Base-by-base conservation (phyloP, 1,140 invertebrate species). In the Drosophila varians region DNA sequence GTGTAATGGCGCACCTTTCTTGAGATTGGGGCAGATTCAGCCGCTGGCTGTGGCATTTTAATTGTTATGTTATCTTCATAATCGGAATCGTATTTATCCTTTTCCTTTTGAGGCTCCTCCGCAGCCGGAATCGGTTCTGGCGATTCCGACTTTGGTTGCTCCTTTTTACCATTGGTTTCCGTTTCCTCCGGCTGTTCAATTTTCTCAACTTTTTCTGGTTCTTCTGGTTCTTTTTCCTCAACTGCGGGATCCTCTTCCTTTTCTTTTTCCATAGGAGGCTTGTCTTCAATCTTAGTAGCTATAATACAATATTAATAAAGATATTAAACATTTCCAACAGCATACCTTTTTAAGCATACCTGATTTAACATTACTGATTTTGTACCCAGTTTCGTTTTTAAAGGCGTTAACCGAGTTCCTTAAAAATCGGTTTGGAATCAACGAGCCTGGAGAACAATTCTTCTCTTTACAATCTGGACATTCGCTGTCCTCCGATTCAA, bases 391-490 rank as follows among this genome's bases (percentile, higher is more conserved):
- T 80, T 97, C 96, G 91, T 98, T 98, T 65, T 95, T 96, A 90
- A 98, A 99, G 74, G 95, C 95, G 43, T 94, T 95, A 1, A 98
- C 97, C 8, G 96, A 95, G 79, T 95, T 97, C 25, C 98, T 93
- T 45, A 99, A 91, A 92, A 97, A 98, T 48, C 97, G 93, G 91
- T 99, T 99, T 0, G 98, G 97, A 70, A 99, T 98, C 9, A 99
- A 92, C 3, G 96, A 97, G 51, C 97, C 96, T 0, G 98, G 97
- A 0, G 96, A 97, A 48, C 98, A 96, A 86, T 97, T 97, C 78
- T 96, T 96, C 90, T 98, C 96, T 38, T 96, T 94, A 91, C 98
- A 99, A 84, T 96, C 95, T 6, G 98, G 98, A 92, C 98, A 99
- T 88, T 98, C 95, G 73, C 98, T 96, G 56, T 98, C 96, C 82